A percentile compares a stretch with the other conserved stretches of the same genome.
Evolutionary conservation across 92 coral and sea anemone genomes (phyloP).

Genomic region (Phenganax stokvisi): DNA sequence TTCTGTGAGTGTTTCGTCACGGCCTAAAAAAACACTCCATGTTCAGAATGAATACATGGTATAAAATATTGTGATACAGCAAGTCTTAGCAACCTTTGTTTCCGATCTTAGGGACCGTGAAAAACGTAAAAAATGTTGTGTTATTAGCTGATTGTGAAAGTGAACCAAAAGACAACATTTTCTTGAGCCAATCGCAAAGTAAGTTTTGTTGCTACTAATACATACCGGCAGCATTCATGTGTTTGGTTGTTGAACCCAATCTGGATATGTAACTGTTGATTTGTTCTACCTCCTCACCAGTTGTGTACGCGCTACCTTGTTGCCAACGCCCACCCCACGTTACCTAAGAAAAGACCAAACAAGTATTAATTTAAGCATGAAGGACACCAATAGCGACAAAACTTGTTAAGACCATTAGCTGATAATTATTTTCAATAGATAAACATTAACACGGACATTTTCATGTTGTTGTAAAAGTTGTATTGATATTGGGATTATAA

Average conservation of each 20-base stretch:
- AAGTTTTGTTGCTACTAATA: not conserved
- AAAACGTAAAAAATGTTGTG: too few species aligned
- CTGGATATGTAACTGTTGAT: constrained; percentile 14
- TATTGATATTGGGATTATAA: too few species aligned
- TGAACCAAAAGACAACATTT: not conserved
- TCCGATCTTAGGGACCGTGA: too few species aligned
- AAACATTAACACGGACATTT: too few species aligned
- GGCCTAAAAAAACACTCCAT: not conserved
- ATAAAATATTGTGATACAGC: too few species aligned
- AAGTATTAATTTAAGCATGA: not conserved
- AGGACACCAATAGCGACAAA: too few species aligned
- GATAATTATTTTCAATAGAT: too few species aligned
- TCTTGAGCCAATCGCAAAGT: not conserved
- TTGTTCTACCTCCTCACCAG: constrained; percentile 29
- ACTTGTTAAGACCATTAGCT: too few species aligned
- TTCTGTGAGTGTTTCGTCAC: constrained; percentile 31
- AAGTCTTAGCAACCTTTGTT: too few species aligned
- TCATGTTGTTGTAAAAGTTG: too few species aligned
- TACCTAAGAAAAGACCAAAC: constrained; percentile 4
- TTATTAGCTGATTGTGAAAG: not conserved
- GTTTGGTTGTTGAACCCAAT: not conserved
- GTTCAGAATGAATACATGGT: too few species aligned
- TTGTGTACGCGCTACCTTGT: constrained; percentile 17
- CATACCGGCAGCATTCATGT: not conserved
- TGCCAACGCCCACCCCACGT: constrained; percentile 2